Percentiles rank a stretch among this genome's conserved stretches.
Evolutionary conservation across 2,888 invertebrate species (phyloP).

Genomic region (Incurvaria masculella): DNA sequence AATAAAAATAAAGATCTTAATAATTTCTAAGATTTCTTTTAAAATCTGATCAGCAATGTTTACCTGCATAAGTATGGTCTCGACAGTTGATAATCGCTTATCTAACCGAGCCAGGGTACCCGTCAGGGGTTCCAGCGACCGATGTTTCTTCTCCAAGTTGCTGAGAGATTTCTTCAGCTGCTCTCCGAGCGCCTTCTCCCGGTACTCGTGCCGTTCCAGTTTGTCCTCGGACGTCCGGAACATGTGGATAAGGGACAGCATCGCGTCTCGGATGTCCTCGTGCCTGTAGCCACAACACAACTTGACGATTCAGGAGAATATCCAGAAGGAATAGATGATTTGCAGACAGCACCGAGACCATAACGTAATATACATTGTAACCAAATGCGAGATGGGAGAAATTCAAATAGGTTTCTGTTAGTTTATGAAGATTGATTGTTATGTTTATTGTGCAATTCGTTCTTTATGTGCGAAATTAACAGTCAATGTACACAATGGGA

Average conservation of each 20-base stretch:
- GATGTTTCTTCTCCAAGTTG: conserved; percentile 69
- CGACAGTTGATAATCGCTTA: conserved; percentile 71
- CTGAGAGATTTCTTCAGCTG: conserved; percentile 71
- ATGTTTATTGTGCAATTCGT: too few relatives aligned
- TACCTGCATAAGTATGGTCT: conserved; percentile 71
- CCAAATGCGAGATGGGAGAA: too few relatives aligned
- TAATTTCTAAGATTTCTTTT: too few relatives aligned
- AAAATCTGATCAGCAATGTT: too few relatives aligned
- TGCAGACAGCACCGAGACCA: too few relatives aligned
- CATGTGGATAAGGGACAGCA: conserved; percentile 76
- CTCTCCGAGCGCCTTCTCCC: conserved; percentile 77
- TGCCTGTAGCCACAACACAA: conserved; percentile 38
- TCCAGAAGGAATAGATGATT: neutral
- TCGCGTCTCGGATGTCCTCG: conserved; percentile 73
- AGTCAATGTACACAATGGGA: too few relatives aligned
- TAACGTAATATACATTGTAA: too few relatives aligned
- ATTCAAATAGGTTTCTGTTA: too few relatives aligned
- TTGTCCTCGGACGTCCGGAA: conserved; percentile 78
- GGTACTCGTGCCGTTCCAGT: conserved; percentile 77
- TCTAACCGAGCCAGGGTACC: conserved; percentile 69
- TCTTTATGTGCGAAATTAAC: too few relatives aligned
- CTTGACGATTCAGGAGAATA: neutral
- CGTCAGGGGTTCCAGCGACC: conserved; percentile 65
- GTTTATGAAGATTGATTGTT: too few relatives aligned
- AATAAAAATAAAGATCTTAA: conserved; percentile 3